phyloP scores from a whole-genome alignment of 2,888 invertebrate genomes.

The Vanessa cardui region DNA sequence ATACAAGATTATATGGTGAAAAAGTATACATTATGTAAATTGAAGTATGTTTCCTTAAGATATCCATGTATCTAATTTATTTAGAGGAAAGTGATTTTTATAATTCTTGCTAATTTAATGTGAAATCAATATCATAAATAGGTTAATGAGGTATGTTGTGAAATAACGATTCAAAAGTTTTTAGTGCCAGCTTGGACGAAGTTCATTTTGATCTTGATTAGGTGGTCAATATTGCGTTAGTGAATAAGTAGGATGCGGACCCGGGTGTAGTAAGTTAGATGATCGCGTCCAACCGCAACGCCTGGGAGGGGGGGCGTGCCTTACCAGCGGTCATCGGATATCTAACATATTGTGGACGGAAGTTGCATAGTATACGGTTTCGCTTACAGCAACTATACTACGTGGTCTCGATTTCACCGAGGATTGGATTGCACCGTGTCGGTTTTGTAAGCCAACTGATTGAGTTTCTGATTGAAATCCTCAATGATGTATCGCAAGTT shows the following conservation, averaged over 20 bases:
- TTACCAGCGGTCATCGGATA: slow-evolving; percentile 63
- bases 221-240: neutral
- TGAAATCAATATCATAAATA: too few relatives aligned
- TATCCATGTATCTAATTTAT: too few relatives aligned
- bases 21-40: too few relatives aligned
- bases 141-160: too few relatives aligned
- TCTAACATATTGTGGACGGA: slow-evolving; percentile 70
- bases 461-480: slow-evolving; percentile 68
- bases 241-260: slow-evolving; percentile 39
- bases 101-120: too few relatives aligned
- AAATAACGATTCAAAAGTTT: too few relatives aligned
- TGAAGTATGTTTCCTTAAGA: too few relatives aligned
- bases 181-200: too few relatives aligned
- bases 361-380: slow-evolving; percentile 78
- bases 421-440: slow-evolving; percentile 63
- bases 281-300: slow-evolving; percentile 65
- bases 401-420: slow-evolving; percentile 69
- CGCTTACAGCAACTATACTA: slow-evolving; percentile 66
- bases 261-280: slow-evolving; percentile 48
- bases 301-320: slow-evolving; percentile 46
- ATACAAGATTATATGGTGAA: too few relatives aligned
- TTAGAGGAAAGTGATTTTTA: too few relatives aligned
- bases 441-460: slow-evolving; percentile 69
- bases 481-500: slow-evolving; percentile 40
- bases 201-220: too few relatives aligned